These are phyloP conservation scores for Tiliacea citrago DNA, from an alignment of 2,888 invertebrate species.

Conservation along the genomic window DNA sequence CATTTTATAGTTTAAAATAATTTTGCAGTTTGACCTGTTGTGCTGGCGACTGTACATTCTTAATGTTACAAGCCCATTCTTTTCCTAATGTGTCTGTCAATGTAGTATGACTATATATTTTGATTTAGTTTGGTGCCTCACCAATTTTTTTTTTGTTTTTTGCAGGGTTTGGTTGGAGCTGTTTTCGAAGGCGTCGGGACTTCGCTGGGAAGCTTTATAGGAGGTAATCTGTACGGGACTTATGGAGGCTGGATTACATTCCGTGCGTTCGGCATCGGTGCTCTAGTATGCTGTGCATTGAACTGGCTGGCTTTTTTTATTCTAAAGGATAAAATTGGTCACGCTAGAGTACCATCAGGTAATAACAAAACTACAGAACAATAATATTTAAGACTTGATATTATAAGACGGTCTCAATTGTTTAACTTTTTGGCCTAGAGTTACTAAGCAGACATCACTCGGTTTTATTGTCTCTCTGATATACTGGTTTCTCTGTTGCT, in stretches of 20 bases:
- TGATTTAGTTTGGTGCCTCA: background rate
- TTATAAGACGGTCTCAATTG: background rate
- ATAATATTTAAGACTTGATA: conserved; percentile 22
- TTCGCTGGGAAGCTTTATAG: conserved; percentile 94
- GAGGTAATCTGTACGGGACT: conserved; percentile 92
- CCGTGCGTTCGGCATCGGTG: conserved; percentile 93
- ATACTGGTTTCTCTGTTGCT: background rate
- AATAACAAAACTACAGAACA: conserved; percentile 69
- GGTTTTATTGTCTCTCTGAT: background rate
- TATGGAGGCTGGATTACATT: conserved; percentile 93
- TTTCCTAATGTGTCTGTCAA: background rate
- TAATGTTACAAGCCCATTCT: background rate
- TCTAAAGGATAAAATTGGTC: conserved; percentile 71
- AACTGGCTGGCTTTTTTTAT: conserved; percentile 90
- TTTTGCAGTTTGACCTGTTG: no score
- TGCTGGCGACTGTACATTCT: background rate
- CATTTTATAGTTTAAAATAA: no score
- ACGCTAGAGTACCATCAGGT: conserved; percentile 77
- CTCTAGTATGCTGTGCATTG: conserved; percentile 91
- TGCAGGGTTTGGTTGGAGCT: conserved; percentile 95
- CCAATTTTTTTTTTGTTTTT: conserved; percentile 40
- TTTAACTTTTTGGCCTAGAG: background rate
- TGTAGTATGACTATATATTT: background rate
- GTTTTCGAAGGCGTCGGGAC: conserved; percentile 97
- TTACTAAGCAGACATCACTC: background rate